Conservation (phyloP, 2,797 vertebrate species). For the Malacoraja senta region DNA sequence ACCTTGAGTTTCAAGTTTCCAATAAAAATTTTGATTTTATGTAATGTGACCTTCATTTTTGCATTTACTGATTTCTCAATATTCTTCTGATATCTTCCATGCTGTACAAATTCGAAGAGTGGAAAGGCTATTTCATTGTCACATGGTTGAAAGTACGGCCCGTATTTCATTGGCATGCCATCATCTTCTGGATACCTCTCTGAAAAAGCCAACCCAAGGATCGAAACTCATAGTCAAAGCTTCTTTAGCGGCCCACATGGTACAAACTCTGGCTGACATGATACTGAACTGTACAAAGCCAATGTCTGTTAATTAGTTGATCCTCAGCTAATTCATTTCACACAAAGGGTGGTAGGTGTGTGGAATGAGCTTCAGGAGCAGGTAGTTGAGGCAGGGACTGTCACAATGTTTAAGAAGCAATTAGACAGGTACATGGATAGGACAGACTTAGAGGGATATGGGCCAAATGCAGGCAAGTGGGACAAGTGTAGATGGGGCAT, state of each 20-base stretch:
- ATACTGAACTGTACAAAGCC: neutral
- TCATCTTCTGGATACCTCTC: neutral
- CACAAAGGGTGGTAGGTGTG: too few relatives aligned
- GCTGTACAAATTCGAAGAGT: neutral
- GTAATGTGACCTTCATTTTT: neutral
- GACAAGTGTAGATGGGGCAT: too few relatives aligned
- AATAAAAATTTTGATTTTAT: neutral
- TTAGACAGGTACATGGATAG: too few relatives aligned
- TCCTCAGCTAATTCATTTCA: neutral
- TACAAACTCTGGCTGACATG: neutral
- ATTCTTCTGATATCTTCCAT: neutral
- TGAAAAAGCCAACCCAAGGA: neutral
- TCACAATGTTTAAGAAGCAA: too few relatives aligned
- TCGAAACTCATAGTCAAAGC: neutral
- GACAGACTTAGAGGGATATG: too few relatives aligned
- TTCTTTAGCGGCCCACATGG: neutral
- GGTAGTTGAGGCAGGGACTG: too few relatives aligned
- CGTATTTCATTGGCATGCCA: neutral
- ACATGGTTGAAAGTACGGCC: neutral
- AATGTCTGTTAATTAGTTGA: neutral
- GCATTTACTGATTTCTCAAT: neutral
- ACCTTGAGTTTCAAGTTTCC: neutral
- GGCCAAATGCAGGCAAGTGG: too few relatives aligned
- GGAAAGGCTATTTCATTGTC: neutral
- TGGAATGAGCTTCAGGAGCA: too few relatives aligned